Percentiles rank a stretch among this genome's conserved stretches.
These are phyloP conservation scores for Drosophila nasuta DNA, from an alignment of 1,140 invertebrate genomes.

Conservation along the genomic window DNA sequence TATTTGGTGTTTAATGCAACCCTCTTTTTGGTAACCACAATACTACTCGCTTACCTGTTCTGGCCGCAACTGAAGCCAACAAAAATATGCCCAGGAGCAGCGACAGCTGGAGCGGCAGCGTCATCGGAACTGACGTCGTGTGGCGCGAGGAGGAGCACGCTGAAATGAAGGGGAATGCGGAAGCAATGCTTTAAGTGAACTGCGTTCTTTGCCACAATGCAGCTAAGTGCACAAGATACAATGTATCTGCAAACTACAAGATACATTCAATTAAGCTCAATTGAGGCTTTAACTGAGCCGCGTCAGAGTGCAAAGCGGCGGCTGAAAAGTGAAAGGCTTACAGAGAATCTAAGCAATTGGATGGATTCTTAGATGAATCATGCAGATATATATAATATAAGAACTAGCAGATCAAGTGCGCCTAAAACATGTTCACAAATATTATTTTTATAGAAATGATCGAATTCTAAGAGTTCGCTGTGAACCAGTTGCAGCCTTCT, in stretches of 20 bases:
- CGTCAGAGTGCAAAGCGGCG: not conserved
- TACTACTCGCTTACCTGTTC: slow-evolving; percentile 51
- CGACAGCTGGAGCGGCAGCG: slow-evolving; percentile 14
- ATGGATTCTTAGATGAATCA: slow-evolving; percentile 39
- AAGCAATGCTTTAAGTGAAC: slow-evolving; percentile 59
- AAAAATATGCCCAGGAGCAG: slow-evolving; percentile 62
- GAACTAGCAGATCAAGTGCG: too few relatives aligned
- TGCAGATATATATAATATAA: not conserved
- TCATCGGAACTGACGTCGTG: not conserved
- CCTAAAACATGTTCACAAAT: too few relatives aligned
- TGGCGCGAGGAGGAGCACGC: not conserved
- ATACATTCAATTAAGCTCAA: slow-evolving; percentile 70
- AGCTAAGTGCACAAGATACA: slow-evolving; percentile 25
- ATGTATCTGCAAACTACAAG: slow-evolving; percentile 22
- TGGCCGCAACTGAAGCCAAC: slow-evolving; percentile 71
- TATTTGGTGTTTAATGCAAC: slow-evolving; percentile 8
- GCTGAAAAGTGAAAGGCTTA: slow-evolving; percentile 66
- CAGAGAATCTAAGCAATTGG: slow-evolving; percentile 27
- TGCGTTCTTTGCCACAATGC: slow-evolving; percentile 31
- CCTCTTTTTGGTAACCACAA: slow-evolving; percentile 43
- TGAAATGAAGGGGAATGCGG: slow-evolving; percentile 6
- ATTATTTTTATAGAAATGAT: too few relatives aligned
- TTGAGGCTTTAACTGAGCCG: slow-evolving; percentile 56
- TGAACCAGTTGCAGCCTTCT: too few relatives aligned
- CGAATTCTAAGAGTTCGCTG: too few relatives aligned